Evolutionary conservation across 2,888 invertebrate genomes (phyloP).

Genomic region (Acrobasis consociella): DNA sequence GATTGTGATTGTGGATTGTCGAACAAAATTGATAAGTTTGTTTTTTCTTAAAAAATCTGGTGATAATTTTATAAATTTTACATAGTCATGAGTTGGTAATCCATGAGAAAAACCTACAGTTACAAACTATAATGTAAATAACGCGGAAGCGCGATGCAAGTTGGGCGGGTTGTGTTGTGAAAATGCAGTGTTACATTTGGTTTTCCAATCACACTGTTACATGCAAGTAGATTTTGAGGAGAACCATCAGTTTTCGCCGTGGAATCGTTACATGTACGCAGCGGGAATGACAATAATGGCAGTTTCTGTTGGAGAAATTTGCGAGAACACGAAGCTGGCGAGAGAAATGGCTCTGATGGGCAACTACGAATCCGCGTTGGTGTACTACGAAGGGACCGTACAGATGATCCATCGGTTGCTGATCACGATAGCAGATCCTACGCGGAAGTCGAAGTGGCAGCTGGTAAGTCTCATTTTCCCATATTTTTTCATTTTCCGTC

Average conservation of each 20-base stretch:
- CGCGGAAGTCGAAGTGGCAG: constrained; percentile 94
- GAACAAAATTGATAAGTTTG: constrained; percentile 69
- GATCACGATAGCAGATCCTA: constrained; percentile 89
- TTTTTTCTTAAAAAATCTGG: constrained; percentile 63
- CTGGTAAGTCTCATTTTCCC: constrained; percentile 82
- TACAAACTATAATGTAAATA: constrained; percentile 44
- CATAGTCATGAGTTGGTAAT: constrained; percentile 57
- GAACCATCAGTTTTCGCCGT: constrained; percentile 55
- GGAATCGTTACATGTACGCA: constrained; percentile 75
- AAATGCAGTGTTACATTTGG: constrained; percentile 64
- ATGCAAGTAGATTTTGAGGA: constrained; percentile 52
- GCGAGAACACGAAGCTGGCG: constrained; percentile 96
- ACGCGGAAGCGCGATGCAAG: constrained; percentile 41
- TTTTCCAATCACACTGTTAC: constrained; percentile 62
- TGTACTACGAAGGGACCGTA: constrained; percentile 96
- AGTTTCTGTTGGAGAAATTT: constrained; percentile 94
- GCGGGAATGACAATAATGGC: constrained; percentile 91
- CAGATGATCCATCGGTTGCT: constrained; percentile 95
- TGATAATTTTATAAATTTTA: constrained; percentile 53
- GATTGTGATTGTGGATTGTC: constrained; percentile 54
- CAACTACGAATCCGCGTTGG: constrained; percentile 96
- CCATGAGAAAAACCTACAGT: constrained; percentile 40
- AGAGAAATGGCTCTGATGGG: constrained; percentile 97
- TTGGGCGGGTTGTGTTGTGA: constrained; percentile 51
- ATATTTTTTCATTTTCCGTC: constrained; percentile 37